phyloP scores from a whole-genome alignment of 2,888 invertebrate genomes.

The Hymenopus coronatus region DNA sequence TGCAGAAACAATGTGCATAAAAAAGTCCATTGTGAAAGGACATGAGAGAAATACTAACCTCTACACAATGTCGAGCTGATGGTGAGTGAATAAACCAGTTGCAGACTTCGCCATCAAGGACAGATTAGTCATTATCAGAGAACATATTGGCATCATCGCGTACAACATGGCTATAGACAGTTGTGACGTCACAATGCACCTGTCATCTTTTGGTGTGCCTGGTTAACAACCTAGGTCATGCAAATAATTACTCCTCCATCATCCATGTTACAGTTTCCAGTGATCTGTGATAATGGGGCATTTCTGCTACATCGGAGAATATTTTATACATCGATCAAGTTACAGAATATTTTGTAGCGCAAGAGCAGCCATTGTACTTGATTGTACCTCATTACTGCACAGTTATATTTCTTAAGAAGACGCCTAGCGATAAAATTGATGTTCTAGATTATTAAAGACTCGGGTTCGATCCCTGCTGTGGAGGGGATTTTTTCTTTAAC shows the following conservation, averaged over 20 bases:
- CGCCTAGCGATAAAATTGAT: no score
- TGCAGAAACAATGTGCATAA: not conserved
- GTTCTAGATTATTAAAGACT: no score
- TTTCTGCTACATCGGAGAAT: not conserved
- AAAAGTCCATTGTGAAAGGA: not conserved
- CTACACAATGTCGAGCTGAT: not conserved
- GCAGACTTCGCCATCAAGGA: not conserved
- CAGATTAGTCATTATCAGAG: not conserved
- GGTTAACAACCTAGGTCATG: not conserved
- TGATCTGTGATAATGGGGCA: not conserved
- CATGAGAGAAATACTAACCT: not conserved
- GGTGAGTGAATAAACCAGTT: not conserved
- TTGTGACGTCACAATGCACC: not conserved
- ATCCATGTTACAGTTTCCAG: not conserved
- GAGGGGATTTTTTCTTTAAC: no score
- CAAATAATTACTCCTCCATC: not conserved
- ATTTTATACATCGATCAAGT: not conserved
- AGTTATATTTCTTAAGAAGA: no score
- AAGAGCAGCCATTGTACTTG: no score
- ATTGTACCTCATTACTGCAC: no score
- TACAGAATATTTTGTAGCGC: no score
- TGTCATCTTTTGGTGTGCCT: not conserved
- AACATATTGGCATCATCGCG: not conserved
- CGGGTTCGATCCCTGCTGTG: no score
- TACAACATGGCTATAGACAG: not conserved